Percentiles rank a stretch among this genome's conserved stretches.
phyloP scores from a whole-genome alignment of 2,113 vertebrate genomes.

The Salvelinus sp. region DNA sequence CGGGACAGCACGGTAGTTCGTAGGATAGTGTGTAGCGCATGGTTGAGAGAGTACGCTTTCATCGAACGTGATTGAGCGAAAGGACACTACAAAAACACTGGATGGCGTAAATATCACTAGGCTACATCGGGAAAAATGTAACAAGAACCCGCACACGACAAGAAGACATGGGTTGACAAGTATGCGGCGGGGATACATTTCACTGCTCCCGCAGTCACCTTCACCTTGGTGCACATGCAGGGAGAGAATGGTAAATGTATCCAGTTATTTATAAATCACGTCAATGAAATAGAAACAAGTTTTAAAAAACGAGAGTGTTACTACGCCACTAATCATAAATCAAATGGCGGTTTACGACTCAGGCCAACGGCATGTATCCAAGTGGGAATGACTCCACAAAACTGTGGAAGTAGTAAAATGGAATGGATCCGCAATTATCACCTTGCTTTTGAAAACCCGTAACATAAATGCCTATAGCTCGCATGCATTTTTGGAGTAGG shows the following conservation, averaged over 20 bases:
- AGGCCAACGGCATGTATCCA: background rate
- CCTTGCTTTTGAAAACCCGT: background rate
- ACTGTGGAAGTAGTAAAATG: background rate
- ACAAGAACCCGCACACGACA: slow-evolving; percentile 36
- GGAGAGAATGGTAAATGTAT: background rate
- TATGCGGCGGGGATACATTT: background rate
- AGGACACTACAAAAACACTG: background rate
- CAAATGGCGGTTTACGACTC: background rate
- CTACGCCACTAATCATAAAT: background rate
- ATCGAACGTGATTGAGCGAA: background rate
- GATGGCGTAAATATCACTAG: background rate
- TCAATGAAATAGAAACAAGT: background rate
- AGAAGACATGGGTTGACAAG: background rate
- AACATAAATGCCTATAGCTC: background rate
- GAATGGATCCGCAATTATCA: background rate
- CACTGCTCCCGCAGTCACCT: background rate
- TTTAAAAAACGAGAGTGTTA: too few relatives aligned
- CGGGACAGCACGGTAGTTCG: slow-evolving; percentile 31
- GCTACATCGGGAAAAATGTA: slow-evolving; percentile 52
- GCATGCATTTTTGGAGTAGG: too few relatives aligned
- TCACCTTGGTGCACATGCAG: slow-evolving; percentile 9
- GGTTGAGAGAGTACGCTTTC: background rate
- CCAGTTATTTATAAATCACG: background rate
- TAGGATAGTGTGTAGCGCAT: slow-evolving; percentile 64
- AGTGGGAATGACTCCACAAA: background rate